Evolutionary conservation across 2,888 invertebrate genomes (phyloP), one percentile per base, ranked within the genome.

Genomic region (Clanis bilineata): DNA sequence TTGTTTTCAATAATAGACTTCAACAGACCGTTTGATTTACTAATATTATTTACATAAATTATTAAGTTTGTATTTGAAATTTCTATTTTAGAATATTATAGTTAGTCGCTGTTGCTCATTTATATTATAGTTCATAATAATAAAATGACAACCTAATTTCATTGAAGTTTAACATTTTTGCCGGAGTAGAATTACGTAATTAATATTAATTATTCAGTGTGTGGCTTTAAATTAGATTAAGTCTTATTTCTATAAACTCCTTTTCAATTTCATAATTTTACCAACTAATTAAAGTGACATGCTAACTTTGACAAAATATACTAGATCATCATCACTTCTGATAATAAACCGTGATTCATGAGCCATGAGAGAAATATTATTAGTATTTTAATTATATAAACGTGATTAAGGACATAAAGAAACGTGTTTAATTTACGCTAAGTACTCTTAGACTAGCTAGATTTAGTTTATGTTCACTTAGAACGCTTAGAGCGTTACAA

Each of bases 401-500:
- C 25, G 15, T 51, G 28, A 51, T 51, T 28, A 9, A 3, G 18
- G 18, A 3, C 9, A 18, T 18, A 7, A 51, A 10, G 25, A 25
- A 47, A 18, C 28, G 28, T 28, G 9, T 32, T 51, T 51, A 32
- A 51, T 32, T 51, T 18, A 32, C 9, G 28, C 2, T 23, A n/a
- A 4, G 5, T n/a, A n/a, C 22, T 25, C n/a, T 3, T 45, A 45
- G 23, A 45, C n/a, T 18, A 7, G 3, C 15, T 18, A 15, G 9
- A 28, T 21, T 21, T 28, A 47, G 28, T 32, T 51, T 28, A 15
- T 28, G 28, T 58, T 39, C 47, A 51, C 58, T 58, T 39, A 25
- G 25, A 58, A 25, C 23, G 58, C 39, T 51, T 58, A 51, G 28
- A 47, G 45, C 38, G 47, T 38, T 39, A 18, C 39, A 36, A 58